A percentile compares a stretch with the other conserved stretches of the same genome.
phyloP scores from a whole-genome alignment of 1,140 invertebrate genomes.

The Apis florea region DNA sequence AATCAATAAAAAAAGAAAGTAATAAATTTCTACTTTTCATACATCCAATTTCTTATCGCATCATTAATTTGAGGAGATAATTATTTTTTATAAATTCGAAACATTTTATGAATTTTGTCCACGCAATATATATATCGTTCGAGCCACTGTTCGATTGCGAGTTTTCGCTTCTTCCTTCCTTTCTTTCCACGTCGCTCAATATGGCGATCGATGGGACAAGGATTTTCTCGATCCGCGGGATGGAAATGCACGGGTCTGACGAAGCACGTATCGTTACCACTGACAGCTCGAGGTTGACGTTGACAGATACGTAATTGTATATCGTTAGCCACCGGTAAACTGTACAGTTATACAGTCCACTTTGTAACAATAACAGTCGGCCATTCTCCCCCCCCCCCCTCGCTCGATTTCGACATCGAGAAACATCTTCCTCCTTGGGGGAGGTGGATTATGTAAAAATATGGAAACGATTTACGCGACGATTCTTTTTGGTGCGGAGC shows the following conservation, averaged over 20 bases:
- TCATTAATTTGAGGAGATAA: no score
- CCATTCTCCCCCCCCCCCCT: conserved; percentile 46
- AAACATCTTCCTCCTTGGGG: neutral
- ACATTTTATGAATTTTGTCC: no score
- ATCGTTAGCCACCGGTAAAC: conserved; percentile 59
- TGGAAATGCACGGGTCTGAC: conserved; percentile 27
- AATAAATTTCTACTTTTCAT: no score
- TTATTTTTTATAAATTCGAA: no score
- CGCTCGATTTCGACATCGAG: conserved; percentile 26
- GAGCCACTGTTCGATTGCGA: no score
- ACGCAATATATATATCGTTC: no score
- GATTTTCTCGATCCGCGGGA: conserved; percentile 16
- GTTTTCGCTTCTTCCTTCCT: no score
- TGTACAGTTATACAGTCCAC: conserved; percentile 56
- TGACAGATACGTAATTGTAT: conserved; percentile 60
- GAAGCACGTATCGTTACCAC: conserved; percentile 63
- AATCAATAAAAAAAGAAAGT: no score
- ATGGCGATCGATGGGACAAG: neutral
- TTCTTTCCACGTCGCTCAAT: no score
- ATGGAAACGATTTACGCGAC: conserved; percentile 9
- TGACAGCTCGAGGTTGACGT: conserved; percentile 56
- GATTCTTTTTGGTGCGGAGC: neutral
- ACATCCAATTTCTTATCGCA: no score
- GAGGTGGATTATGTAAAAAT: conserved; percentile 28
- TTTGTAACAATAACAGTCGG: conserved; percentile 59